phyloP scores from a whole-genome alignment of 1,140 invertebrate genomes.

The Drosophila parabipectinata region DNA sequence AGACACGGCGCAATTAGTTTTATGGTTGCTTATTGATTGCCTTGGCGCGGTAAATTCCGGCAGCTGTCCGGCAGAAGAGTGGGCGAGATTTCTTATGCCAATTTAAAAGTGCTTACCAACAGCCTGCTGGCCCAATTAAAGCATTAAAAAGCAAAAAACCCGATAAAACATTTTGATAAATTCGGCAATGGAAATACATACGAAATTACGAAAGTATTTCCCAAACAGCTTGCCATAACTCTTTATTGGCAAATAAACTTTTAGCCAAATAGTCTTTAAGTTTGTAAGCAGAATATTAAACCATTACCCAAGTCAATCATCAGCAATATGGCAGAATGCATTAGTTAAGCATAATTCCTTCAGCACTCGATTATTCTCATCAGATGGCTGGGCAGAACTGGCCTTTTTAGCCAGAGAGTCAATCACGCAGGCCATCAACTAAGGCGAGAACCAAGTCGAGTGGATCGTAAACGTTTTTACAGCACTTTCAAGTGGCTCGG shows the following conservation, averaged over 20 bases:
- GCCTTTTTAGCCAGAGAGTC: not conserved
- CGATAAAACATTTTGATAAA: constrained; percentile 22
- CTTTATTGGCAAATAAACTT: constrained; percentile 19
- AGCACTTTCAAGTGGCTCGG: constrained; percentile 46
- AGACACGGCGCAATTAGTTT: constrained; percentile 77
- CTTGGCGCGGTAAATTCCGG: constrained; percentile 63
- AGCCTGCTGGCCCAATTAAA: constrained; percentile 26
- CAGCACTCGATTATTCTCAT: constrained; percentile 13
- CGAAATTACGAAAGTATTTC: not conserved
- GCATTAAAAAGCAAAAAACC: constrained; percentile 23
- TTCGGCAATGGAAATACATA: constrained; percentile 16
- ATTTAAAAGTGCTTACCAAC: constrained; percentile 57
- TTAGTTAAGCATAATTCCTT: constrained; percentile 26
- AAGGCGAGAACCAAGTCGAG: constrained; percentile 22
- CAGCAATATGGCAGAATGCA: constrained; percentile 1
- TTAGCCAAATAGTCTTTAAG: not conserved
- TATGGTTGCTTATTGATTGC: constrained; percentile 74
- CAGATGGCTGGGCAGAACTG: not conserved
- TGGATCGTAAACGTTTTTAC: constrained; percentile 62
- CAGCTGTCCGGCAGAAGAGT: constrained; percentile 19
- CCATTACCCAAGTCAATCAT: constrained; percentile 1
- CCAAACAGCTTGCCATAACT: constrained; percentile 9
- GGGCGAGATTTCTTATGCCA: constrained; percentile 2
- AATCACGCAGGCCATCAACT: constrained; percentile 25
- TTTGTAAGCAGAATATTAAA: constrained; percentile 2